These are phyloP conservation scores for Aplysina aerophoba DNA, from an alignment of 37 sponge, comb jelly and placozoan species.

Conservation along the genomic window DNA sequence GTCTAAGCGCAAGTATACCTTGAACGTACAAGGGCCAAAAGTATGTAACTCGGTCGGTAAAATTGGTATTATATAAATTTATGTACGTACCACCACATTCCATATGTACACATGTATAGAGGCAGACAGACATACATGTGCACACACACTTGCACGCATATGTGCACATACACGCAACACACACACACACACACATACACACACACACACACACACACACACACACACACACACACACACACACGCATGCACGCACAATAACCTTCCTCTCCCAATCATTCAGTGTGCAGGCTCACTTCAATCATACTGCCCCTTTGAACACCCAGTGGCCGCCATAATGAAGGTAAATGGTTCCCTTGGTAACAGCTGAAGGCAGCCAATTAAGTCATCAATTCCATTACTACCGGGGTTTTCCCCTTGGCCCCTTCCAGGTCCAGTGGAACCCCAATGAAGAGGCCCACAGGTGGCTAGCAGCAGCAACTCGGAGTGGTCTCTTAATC, in stretches of 20 bases:
- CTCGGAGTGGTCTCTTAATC: background rate
- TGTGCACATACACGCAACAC: too few relatives aligned
- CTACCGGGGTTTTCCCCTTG: background rate
- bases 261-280: too few relatives aligned
- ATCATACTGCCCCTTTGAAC: background rate
- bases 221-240: background rate
- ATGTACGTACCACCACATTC: too few relatives aligned
- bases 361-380: background rate
- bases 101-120: too few relatives aligned
- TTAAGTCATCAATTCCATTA: too few relatives aligned
- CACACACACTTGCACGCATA: too few relatives aligned
- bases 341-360: background rate
- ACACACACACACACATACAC: background rate
- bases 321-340: background rate
- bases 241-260: too few relatives aligned
- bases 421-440: background rate
- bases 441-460: background rate
- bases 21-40: too few relatives aligned
- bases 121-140: too few relatives aligned
- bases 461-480: slow-evolving; percentile 8
- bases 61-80: too few relatives aligned
- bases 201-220: slow-evolving; percentile 25
- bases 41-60: too few relatives aligned
- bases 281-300: background rate
- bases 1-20: too few relatives aligned